Conservation (phyloP, 2,113 vertebrate genomes). For the Myiagra hebetior region DNA sequence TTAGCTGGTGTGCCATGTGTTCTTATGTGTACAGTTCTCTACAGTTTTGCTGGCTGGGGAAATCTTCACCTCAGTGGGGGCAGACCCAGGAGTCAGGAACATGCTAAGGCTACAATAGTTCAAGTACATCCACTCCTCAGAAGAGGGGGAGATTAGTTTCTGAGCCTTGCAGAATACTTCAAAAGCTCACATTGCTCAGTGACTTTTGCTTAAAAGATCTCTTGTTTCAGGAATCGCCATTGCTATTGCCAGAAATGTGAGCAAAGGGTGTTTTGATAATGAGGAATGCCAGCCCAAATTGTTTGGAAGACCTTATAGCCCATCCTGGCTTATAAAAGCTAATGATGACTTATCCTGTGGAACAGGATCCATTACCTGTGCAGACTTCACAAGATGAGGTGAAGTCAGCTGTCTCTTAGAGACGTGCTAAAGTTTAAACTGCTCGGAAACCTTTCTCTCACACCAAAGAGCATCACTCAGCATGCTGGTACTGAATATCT, state of each 20-base stretch:
- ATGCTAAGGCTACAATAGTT: not conserved
- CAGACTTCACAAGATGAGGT: not conserved
- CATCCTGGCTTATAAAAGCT: not conserved
- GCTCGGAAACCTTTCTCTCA: not conserved
- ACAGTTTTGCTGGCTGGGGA: not conserved
- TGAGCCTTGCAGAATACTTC: not conserved
- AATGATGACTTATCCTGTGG: not conserved
- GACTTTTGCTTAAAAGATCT: not conserved
- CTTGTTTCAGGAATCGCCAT: not conserved
- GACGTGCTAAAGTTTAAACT: not conserved
- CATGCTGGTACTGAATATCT: not conserved
- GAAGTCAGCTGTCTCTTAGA: not conserved
- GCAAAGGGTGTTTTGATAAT: not conserved
- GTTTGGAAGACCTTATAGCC: not conserved
- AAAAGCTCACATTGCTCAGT: not conserved
- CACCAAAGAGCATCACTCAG: not conserved
- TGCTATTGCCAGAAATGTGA: not conserved
- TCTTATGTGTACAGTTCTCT: not conserved
- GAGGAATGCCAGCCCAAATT: not conserved
- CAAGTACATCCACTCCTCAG: not conserved
- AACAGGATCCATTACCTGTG: not conserved
- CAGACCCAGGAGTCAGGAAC: not conserved
- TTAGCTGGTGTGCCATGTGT: fast-evolving
- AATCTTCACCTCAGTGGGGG: not conserved
- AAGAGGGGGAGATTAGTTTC: not conserved